Base-by-base conservation (phyloP, 1,140 invertebrate genomes). In the Plectus sambesii region DNA sequence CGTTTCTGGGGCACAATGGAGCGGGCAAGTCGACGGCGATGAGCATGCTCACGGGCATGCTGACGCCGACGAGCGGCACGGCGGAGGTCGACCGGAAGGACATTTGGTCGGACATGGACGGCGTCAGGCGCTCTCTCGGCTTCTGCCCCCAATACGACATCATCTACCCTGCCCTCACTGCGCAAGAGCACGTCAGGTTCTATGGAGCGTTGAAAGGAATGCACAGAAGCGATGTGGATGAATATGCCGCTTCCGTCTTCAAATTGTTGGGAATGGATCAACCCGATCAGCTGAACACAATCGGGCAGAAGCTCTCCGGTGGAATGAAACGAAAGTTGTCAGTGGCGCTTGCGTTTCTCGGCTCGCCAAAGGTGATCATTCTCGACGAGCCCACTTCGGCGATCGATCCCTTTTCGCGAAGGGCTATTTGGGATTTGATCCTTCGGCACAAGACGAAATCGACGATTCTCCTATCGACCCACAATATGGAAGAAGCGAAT, bases 361-460 rank as follows among this genome's bases (percentile, higher is more conserved):
- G 63, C n/a, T 74, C 73, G 2, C 74, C 74, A 4, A 74, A 63
- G 35, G 47, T 66, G 38, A 78, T 90, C n/a, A 80, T 92, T 54
- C 76, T 89, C 61, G 87, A 93, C 70, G 87, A 96, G 70, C 89
- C 89, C 29, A 89, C 87, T 1, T 85, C 85, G 3, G 89, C 89
- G 38, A 84, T 97, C 77, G 92, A 98, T 75, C 87, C 90, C 3
- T 81, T 85, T 58, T 85, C 88, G 0, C 75, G 89, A 47, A 73
- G 63, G 20, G 41, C 49, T 9, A 68, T 65, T 54, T 78, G 77
- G 77, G 72, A 77, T 39, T 56, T 78, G n/a, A 53, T 78, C 5
- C 59, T 77, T 8, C 77, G 76, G 53, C 71, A 76, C 42, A 75
- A 75, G 59, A 63, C 70, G 66, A 69, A 74, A 74, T 53, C 40